These are phyloP conservation scores for Plecotus auritus DNA, from an alignment of 2,113 vertebrate genomes.

Conservation along the genomic window DNA sequence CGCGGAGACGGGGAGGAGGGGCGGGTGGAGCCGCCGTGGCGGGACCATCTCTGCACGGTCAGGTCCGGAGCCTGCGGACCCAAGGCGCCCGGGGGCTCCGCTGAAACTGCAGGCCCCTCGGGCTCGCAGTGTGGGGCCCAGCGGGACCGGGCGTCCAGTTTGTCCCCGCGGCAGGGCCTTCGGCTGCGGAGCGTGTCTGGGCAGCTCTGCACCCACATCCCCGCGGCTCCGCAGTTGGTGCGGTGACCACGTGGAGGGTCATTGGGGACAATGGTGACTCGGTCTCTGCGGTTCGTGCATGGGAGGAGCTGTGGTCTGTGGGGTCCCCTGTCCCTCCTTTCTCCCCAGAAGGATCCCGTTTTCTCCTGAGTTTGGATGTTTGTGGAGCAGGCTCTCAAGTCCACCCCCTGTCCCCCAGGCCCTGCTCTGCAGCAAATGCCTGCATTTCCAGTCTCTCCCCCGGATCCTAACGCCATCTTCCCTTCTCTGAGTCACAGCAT, in stretches of 20 bases:
- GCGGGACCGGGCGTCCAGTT: no score
- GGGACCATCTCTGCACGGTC: no score
- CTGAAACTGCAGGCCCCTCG: background rate
- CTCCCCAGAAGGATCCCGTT: no score
- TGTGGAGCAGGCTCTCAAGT: no score
- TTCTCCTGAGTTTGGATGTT: no score
- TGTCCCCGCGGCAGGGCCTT: background rate
- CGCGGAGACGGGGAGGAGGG: background rate
- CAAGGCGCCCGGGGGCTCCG: background rate
- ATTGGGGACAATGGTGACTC: no score
- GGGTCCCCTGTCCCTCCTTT: no score
- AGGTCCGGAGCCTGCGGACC: background rate
- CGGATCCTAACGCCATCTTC: background rate
- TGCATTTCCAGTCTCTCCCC: background rate
- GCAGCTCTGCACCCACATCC: background rate
- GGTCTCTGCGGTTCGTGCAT: no score
- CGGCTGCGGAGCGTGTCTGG: background rate
- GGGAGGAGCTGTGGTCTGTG: no score
- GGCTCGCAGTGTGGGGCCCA: background rate
- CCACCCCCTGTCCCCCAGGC: no score
- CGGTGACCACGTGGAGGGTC: no score
- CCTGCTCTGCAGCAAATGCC: background rate
- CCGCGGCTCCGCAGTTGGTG: background rate
- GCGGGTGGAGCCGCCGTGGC: background rate
- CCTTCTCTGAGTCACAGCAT: background rate